Evolutionary conservation across 2,113 vertebrate species (phyloP), one percentile per base, ranked within the genome.

Genomic region (Xiphorhynchus elegans): DNA sequence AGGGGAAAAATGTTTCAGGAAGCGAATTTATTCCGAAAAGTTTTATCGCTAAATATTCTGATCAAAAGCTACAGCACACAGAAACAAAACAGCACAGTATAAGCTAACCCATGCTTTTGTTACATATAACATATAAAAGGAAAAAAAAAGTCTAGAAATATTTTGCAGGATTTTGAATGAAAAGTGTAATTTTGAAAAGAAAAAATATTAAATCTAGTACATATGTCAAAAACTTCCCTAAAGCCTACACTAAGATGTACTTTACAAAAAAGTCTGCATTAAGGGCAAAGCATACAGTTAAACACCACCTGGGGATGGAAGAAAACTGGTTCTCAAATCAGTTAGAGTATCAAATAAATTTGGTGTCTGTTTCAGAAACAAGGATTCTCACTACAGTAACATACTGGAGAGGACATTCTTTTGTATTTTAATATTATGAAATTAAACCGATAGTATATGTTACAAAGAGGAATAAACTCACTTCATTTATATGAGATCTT

Each of bases 331-430:
- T 96, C 81, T 90, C 52, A 37, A 50, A 50, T 94, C 75, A 84
- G 59, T 66, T 17, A 64, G 46, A 84, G 55, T 84, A 96, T 90
- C 80, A 96, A 97, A 89, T 89, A 84, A 84, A 62, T 97, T 84
- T 85, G 90, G 89, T 93, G 83, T 87, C 67, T 89, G 94, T 87
- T 95, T 97, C 89, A 86, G 87, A 92, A 94, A 95, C 72, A 89
- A 86, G 94, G 76, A 76, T 76, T 90, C 79, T 86, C 44, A n/a
- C 55, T 67, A 97, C 86, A 96, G 96, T 96, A 94, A 97, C 89
- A 94, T 84, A 97, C 94, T 95, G 96, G 50, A 96, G 12, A 93
- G 90, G 83, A 80, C 75, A 80, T 67, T 89, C 53, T 77, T 87
- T 69, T 82, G 76, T 76, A 33, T 90, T 94, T 78, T 82, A 81